Evolutionary conservation across 2,113 vertebrate species (phyloP).

Genomic region (Gnathonemus echidnorhynchus): DNA sequence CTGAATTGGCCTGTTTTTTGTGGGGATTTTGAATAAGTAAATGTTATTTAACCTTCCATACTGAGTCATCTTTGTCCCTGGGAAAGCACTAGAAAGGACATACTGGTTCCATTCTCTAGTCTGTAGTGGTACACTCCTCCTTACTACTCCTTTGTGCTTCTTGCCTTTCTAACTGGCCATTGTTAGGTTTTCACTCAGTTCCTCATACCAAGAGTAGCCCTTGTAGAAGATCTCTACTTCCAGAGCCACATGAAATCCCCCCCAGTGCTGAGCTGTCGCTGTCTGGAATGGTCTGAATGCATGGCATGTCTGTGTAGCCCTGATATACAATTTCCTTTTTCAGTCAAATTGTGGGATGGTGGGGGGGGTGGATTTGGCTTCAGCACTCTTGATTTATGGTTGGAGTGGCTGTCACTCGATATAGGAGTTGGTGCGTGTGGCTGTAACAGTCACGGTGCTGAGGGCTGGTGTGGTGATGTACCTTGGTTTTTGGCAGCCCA

Average conservation of each 20-base stretch:
- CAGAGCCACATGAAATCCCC: neutral
- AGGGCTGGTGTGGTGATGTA: neutral
- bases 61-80: conserved; percentile 18
- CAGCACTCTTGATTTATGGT: neutral
- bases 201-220: neutral
- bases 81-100: neutral
- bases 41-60: conserved; percentile 63
- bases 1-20: conserved; percentile 48
- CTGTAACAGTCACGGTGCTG: neutral
- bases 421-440: neutral
- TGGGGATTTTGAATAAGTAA: conserved; percentile 57
- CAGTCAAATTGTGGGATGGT: neutral
- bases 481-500: neutral
- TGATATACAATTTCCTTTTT: neutral
- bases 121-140: neutral
- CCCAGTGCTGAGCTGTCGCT: neutral
- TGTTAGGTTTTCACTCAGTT: neutral
- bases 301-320: neutral
- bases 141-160: neutral
- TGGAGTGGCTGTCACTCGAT: neutral
- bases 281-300: neutral
- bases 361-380: neutral
- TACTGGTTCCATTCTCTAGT: neutral
- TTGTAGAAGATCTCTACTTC: neutral
- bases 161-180: neutral